Evolutionary conservation across 2,888 invertebrate genomes (phyloP).

Genomic region (Apotomis capreana): DNA sequence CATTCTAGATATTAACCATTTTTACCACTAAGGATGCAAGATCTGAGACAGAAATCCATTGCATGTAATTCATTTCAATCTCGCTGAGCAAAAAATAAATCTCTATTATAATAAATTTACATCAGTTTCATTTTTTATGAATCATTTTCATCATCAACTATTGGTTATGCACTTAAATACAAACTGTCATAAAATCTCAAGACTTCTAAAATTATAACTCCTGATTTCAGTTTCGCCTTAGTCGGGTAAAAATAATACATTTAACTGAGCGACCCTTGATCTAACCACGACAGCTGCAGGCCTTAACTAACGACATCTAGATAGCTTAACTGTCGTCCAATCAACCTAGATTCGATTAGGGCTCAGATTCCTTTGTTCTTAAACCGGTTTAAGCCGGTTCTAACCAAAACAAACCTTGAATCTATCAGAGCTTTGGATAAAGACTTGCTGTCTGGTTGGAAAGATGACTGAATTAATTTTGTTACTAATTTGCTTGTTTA

Average conservation of each 20-base stretch:
- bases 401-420: constrained; percentile 42
- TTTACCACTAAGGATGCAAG: too few species aligned
- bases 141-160: too few species aligned
- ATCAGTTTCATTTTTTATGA: too few species aligned
- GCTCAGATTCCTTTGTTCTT: constrained; percentile 62
- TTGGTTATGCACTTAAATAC: too few species aligned
- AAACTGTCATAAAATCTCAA: too few species aligned
- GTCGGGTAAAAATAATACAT: neutral
- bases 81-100: too few species aligned
- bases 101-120: too few species aligned
- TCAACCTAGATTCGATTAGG: constrained; percentile 59
- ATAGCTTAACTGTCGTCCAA: constrained; percentile 61
- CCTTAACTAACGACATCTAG: constrained; percentile 37
- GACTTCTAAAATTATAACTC: too few species aligned
- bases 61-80: too few species aligned
- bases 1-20: too few species aligned
- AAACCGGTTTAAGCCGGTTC: constrained; percentile 44
- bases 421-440: constrained; percentile 24
- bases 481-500: neutral
- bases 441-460: constrained; percentile 7
- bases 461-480: constrained; percentile 13
- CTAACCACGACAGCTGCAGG: constrained; percentile 27
- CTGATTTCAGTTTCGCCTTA: too few species aligned
- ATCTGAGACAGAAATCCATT: too few species aligned
- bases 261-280: constrained; percentile 22